Conservation (phyloP, 2,888 invertebrate genomes). For the Drosophila villosipedis region DNA sequence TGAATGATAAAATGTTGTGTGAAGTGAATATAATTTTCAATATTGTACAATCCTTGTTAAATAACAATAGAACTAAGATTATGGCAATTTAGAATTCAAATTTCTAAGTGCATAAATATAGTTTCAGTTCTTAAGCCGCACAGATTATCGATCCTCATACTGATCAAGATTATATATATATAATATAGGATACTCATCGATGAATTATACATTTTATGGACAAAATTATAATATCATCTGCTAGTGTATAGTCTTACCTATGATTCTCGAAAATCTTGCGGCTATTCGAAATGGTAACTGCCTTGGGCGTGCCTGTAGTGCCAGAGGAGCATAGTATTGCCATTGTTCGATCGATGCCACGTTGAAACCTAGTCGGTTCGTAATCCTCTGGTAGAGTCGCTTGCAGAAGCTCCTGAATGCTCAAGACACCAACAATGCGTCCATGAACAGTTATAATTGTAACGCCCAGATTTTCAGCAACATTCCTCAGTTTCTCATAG, state of each 20-base stretch:
- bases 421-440: slow-evolving; percentile 23
- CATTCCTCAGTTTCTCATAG: slow-evolving; percentile 57
- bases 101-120: neutral
- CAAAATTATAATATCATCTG: neutral
- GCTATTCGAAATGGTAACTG: slow-evolving; percentile 74
- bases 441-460: slow-evolving; percentile 50
- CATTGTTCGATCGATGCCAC: slow-evolving; percentile 62
- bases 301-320: slow-evolving; percentile 83
- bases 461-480: slow-evolving; percentile 37
- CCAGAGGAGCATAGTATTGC: slow-evolving; percentile 83
- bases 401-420: slow-evolving; percentile 50
- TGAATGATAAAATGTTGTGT: neutral
- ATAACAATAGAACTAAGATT: neutral
- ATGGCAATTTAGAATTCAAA: neutral
- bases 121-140: neutral
- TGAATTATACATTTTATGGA: neutral
- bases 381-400: slow-evolving; percentile 35
- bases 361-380: slow-evolving; percentile 42
- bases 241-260: slow-evolving; percentile 38
- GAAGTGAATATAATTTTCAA: neutral
- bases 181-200: neutral
- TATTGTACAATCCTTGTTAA: neutral
- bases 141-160: neutral
- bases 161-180: neutral
- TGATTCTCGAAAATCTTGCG: slow-evolving; percentile 60